A percentile compares a stretch with the other conserved stretches of the same genome.
Evolutionary conservation across 2,113 vertebrate species (phyloP).

Genomic region (Glaucidium brasilianum): DNA sequence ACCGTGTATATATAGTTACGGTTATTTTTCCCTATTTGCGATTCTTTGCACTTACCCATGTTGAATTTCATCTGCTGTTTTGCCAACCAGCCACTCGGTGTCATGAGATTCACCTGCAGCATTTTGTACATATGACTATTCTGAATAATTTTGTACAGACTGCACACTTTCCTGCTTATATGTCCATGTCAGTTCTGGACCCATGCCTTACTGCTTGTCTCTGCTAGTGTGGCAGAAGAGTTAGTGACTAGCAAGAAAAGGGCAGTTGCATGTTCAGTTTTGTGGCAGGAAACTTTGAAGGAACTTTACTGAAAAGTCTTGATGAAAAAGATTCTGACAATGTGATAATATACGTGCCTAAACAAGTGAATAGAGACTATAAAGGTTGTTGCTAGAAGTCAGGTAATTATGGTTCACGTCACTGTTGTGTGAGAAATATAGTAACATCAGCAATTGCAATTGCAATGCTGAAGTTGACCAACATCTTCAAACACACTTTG

Average conservation of each 20-base stretch:
- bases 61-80: background rate
- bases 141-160: background rate
- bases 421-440: background rate
- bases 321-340: background rate
- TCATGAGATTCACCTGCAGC: background rate
- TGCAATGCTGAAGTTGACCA: background rate
- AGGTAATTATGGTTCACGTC: background rate
- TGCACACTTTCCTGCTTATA: background rate
- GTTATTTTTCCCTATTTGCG: background rate
- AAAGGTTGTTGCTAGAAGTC: background rate
- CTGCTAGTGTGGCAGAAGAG: background rate
- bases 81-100: background rate
- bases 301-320: background rate
- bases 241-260: background rate
- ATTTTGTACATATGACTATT: background rate
- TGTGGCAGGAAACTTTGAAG: background rate
- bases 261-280: background rate
- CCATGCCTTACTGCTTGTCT: background rate
- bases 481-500: background rate
- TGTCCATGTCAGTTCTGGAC: background rate
- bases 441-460: background rate
- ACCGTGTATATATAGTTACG: background rate
- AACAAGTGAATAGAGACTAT: background rate
- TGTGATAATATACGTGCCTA: accelerated
- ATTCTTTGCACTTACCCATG: background rate